Base-by-base conservation (phyloP, 30 jellyfish, hydroid and myxozoan species). In the Aurelia aurita region DNA sequence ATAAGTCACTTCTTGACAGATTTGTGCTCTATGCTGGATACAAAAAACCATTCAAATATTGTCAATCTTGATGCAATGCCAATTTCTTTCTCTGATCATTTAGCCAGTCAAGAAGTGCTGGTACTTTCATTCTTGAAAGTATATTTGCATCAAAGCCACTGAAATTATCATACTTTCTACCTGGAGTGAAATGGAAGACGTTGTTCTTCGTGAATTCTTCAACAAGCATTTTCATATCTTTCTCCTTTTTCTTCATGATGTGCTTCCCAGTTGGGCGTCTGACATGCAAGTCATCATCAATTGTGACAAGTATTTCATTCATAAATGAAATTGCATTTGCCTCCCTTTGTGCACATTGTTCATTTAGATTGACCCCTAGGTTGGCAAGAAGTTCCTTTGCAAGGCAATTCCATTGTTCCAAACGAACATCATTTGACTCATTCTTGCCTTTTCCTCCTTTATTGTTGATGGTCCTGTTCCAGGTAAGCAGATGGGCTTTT, bases 361-460 rank as follows among this genome's bases (percentile, higher is more conserved):
- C 80, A 68, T 68, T 44, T 45, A 68, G 14, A 45, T 68, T 68
- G 62, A 34, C 62, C 25, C 60, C 62, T n/a, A 68, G 35, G 28
- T 32, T 45, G 6, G 32, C 9, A 6, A 68, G 62, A 14, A 68
- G 13, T 44, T 68, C 80, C 44, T 23, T 68, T n/a, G 62, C 26
- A 68, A 28, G 53, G 77, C 25, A 25, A 45, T 68, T 68, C 80
- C 32, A 44, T 61, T 67, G 79, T 54, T 67, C 79, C 49, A 67
- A 67, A 44, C 79, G 79, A 34, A 67, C 57, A 67, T 67, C 79
- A 67, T 44, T 21, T 34, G 79, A 44, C 16, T 22, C 49, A 44
- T 67, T 67, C 49, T 67, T 47, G 44, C 85, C 85, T 45, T 72
- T 72, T 15, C 69, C 71, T 12, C 85, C 85, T 45, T 47, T 72